phyloP scores from a whole-genome alignment of 2,888 invertebrate genomes.

The Artemia sinica region DNA sequence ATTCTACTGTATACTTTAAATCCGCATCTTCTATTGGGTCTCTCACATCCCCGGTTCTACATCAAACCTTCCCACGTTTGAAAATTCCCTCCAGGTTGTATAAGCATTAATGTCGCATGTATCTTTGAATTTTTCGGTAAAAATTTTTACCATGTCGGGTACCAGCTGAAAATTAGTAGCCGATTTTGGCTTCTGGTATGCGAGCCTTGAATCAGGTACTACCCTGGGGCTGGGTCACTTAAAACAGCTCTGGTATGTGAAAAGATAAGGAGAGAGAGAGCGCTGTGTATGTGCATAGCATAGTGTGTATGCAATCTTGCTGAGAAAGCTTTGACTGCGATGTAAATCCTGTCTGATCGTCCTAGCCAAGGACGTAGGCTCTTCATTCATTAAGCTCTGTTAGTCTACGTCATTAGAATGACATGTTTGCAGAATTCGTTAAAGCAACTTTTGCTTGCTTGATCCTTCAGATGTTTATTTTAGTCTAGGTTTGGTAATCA shows the following conservation, averaged over 20 bases:
- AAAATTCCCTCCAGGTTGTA: too few relatives aligned
- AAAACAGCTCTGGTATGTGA: slow-evolving; percentile 4
- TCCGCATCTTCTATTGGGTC: too few relatives aligned
- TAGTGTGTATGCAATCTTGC: neutral
- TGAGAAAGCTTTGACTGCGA: neutral
- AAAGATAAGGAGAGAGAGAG: slow-evolving; percentile 7
- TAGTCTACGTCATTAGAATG: neutral
- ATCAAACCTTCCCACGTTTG: too few relatives aligned
- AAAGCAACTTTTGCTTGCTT: neutral
- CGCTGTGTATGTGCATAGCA: neutral
- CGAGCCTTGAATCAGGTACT: neutral
- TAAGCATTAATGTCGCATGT: too few relatives aligned
- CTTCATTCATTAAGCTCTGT: neutral
- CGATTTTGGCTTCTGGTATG: neutral
- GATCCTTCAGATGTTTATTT: neutral
- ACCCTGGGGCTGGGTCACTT: slow-evolving; percentile 7
- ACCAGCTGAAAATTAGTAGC: neutral
- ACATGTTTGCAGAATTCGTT: neutral
- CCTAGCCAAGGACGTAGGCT: neutral
- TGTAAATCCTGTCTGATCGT: neutral
- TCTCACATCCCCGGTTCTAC: too few relatives aligned
- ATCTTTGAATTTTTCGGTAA: too few relatives aligned
- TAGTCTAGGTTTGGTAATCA: too few relatives aligned
- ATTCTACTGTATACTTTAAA: too few relatives aligned
- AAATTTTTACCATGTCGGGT: neutral